These are phyloP conservation scores for Drosophila recens DNA, from an alignment of 2,888 invertebrate genomes.

Conservation along the genomic window DNA sequence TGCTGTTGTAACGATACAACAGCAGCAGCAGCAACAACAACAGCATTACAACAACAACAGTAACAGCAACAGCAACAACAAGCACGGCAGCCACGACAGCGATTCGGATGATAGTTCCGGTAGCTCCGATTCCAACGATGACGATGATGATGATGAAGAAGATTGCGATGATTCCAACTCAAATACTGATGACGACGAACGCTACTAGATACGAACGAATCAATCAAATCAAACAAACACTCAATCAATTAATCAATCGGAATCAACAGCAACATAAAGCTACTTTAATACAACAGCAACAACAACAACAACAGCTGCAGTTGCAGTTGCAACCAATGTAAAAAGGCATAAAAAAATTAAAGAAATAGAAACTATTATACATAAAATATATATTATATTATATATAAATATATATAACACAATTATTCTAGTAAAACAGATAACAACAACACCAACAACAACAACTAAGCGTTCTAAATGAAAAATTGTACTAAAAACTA, in stretches of 20 bases:
- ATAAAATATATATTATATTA: conserved; percentile 52
- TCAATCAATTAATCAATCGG: conserved; percentile 25
- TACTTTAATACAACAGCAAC: conserved; percentile 47
- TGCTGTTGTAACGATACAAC: conserved; percentile 21
- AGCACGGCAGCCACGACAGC: conserved; percentile 54
- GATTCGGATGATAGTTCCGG: conserved; percentile 69
- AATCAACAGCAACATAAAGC: conserved; percentile 24
- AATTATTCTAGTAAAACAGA: conserved; percentile 55
- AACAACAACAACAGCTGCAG: conserved; percentile 21
- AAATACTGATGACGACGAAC: conserved; percentile 78
- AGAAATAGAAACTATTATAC: conserved; percentile 62
- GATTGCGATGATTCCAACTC: conserved; percentile 68
- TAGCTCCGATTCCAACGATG: conserved; percentile 77
- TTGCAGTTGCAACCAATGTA: conserved; percentile 62
- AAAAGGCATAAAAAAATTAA: conserved; percentile 67
- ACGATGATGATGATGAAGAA: conserved; percentile 75
- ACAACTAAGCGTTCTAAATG: conserved; percentile 50
- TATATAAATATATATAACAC: conserved; percentile 60
- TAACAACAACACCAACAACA: conserved; percentile 39
- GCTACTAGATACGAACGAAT: conserved; percentile 71
- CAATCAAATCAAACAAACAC: conserved; percentile 11
- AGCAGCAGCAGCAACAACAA: conserved; percentile 30
- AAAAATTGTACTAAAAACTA: conserved; percentile 55
- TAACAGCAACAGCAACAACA: conserved; percentile 38
- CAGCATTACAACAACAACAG: conserved; percentile 39